Conservation (phyloP, 2,888 invertebrate genomes). For the Minunthozetes semirufus region DNA sequence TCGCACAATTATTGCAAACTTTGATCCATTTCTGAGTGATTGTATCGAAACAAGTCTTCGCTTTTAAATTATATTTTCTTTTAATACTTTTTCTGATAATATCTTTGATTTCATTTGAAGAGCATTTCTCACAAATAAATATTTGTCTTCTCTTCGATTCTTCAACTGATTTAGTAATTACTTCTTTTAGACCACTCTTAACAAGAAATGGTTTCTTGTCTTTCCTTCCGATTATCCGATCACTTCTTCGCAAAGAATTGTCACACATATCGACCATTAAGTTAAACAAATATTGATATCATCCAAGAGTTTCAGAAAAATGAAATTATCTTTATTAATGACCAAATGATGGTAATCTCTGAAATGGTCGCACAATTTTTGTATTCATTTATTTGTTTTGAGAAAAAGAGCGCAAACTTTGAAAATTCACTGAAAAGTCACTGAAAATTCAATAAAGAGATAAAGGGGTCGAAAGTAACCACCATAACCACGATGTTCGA, state of each 20-base stretch:
- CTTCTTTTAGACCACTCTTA: neutral
- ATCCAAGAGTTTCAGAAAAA: too few species aligned
- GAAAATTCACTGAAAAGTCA: too few species aligned
- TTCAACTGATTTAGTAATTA: neutral
- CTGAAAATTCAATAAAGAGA: too few species aligned
- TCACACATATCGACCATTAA: conserved; percentile 6
- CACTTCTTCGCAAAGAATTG: conserved; percentile 18
- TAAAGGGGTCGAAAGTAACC: too few species aligned
- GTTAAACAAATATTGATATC: too few species aligned
- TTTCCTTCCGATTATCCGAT: neutral
- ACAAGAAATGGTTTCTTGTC: too few species aligned
- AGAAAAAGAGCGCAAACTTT: too few species aligned
- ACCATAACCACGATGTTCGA: too few species aligned
- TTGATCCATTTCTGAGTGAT: neutral
- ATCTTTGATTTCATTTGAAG: neutral
- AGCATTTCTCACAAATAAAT: conserved; percentile 12
- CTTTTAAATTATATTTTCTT: neutral
- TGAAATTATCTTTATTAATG: too few species aligned
- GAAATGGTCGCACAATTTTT: too few species aligned
- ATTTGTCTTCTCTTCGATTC: neutral
- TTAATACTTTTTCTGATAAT: neutral
- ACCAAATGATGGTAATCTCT: too few species aligned
- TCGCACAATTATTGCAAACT: conserved; percentile 8
- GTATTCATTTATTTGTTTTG: too few species aligned
- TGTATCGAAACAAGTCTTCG: neutral